Percentiles rank a stretch among this genome's conserved stretches.
These are phyloP conservation scores for Penaeus chinensis DNA, from an alignment of 1,140 invertebrate genomes.

Conservation along the genomic window DNA sequence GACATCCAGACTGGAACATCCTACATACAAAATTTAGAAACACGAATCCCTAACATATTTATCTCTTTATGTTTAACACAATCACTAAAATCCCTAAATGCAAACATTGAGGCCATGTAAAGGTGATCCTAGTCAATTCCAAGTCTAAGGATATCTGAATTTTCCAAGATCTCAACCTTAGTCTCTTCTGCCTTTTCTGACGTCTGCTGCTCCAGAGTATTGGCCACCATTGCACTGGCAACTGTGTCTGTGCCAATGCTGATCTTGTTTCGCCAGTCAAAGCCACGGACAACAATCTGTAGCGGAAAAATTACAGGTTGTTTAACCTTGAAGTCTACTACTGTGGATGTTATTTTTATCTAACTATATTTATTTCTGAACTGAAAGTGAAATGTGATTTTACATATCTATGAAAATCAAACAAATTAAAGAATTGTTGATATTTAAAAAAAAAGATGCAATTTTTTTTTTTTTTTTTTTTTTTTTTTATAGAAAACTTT, in stretches of 20 bases:
- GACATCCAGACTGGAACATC: no score
- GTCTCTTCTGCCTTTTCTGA: neutral
- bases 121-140: no score
- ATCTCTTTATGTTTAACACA: no score
- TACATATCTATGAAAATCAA: no score
- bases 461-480: no score
- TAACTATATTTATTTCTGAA: neutral
- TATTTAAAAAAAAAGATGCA: neutral
- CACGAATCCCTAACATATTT: no score
- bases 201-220: slow-evolving; percentile 51
- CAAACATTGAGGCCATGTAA: no score
- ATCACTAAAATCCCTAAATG: no score
- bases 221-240: slow-evolving; percentile 60
- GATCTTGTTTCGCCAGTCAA: slow-evolving; percentile 63
- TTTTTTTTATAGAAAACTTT: no score
- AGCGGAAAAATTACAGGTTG: neutral
- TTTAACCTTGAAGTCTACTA: neutral
- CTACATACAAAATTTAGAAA: no score
- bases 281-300: slow-evolving; percentile 59
- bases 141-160: slow-evolving; percentile 35
- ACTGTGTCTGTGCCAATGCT: slow-evolving; percentile 61
- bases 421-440: no score
- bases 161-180: slow-evolving; percentile 33
- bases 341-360: neutral
- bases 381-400: no score